phyloP scores from a whole-genome alignment of 1,140 invertebrate species.

The Dreissena polymorpha region DNA sequence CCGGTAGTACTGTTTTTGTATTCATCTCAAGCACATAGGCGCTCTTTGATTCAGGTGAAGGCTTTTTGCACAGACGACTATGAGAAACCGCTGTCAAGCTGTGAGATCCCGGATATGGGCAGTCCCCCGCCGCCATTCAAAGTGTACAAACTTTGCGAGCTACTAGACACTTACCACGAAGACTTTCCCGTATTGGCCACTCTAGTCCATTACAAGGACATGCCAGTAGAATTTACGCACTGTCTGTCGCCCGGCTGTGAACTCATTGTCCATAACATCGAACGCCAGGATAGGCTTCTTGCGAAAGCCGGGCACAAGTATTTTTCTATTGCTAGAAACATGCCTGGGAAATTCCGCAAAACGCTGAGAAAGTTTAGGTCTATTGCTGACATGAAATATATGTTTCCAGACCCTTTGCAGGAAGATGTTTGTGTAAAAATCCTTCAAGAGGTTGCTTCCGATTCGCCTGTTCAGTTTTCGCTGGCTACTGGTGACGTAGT shows the following conservation, averaged over 20 bases:
- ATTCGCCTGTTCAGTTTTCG: conserved; percentile 43
- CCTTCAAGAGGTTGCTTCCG: conserved; percentile 50
- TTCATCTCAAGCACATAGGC: too few species aligned
- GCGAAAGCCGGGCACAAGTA: conserved; percentile 30
- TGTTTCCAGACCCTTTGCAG: conserved; percentile 14
- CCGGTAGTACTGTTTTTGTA: too few species aligned
- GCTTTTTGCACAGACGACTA: conserved; percentile 27
- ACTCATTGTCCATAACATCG: conserved; percentile 45
- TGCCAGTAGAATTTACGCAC: conserved; percentile 44
- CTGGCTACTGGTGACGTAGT: conserved; percentile 47
- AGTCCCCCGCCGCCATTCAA: conserved; percentile 16
- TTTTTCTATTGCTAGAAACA: conserved; percentile 35
- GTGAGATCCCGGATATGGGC: neutral
- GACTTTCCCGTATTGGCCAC: conserved; percentile 50
- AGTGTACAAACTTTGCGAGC: conserved; percentile 45
- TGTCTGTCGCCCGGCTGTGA: conserved; percentile 35
- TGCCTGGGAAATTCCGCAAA: conserved; percentile 39
- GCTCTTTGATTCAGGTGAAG: conserved; percentile 12
- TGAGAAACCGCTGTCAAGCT: conserved; percentile 17
- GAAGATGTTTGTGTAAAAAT: conserved; percentile 38
- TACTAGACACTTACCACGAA: conserved; percentile 43
- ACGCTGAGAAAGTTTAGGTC: conserved; percentile 28
- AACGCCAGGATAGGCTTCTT: conserved; percentile 42
- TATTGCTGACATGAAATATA: conserved; percentile 9
- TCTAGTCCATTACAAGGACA: conserved; percentile 53